Conservation (phyloP, 1,140 invertebrate species). For the Neotoxoptera formosana region DNA sequence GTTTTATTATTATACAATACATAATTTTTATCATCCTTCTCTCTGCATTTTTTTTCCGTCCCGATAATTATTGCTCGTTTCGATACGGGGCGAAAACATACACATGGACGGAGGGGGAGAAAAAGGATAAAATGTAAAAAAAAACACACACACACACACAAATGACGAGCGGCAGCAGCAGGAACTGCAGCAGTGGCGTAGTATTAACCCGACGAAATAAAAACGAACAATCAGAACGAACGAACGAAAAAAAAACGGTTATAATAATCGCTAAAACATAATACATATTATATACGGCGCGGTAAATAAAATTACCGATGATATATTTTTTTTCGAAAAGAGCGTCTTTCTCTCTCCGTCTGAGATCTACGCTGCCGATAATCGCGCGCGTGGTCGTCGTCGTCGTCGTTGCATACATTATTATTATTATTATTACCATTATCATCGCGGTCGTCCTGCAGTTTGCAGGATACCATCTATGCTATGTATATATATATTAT, state of each 20-base stretch:
- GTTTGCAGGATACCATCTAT: neutral
- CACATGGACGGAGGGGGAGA: neutral
- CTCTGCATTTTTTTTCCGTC: neutral
- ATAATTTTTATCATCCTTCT: constrained; percentile 51
- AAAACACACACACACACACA: no score
- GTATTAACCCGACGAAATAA: neutral
- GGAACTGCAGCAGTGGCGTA: neutral
- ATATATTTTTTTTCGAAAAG: neutral
- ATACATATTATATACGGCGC: neutral
- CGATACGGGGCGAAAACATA: constrained; percentile 9
- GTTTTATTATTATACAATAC: constrained; percentile 58
- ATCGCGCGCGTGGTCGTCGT: neutral
- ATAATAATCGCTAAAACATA: constrained; percentile 24
- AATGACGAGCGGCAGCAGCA: neutral
- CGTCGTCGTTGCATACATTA: neutral
- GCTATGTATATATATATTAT: neutral
- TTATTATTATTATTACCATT: neutral
- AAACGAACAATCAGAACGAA: neutral
- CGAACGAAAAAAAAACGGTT: neutral
- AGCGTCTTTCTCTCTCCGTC: neutral
- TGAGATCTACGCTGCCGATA: neutral
- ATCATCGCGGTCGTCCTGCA: neutral
- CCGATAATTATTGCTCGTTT: constrained; percentile 54
- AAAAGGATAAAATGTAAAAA: constrained; percentile 13
- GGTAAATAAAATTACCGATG: neutral